Evolutionary conservation across 2,113 vertebrate species (phyloP), one percentile per base, ranked within the genome.

Genomic region (Dolichotis patagonum): DNA sequence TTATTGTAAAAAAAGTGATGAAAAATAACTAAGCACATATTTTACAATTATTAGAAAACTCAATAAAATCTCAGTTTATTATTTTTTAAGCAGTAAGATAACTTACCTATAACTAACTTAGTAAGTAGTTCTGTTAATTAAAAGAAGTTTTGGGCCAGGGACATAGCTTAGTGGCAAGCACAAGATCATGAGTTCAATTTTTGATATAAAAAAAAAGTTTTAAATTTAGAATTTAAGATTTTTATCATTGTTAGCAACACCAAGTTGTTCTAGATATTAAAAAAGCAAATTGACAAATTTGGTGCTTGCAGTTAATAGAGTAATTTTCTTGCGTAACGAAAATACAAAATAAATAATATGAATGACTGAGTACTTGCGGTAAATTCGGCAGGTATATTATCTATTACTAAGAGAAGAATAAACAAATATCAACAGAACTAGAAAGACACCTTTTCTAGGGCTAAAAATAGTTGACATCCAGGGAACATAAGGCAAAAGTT

Each of bases 231-330:
- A 93, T 87, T 89, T 12, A 69, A 82, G 49, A 86, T 75, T 62
- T 95, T 91, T 69, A 54, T 85, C 46, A 54, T 69, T 83, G 65
- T 26, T 16, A 91, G 19, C 0, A 43, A 87, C 75, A 78, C n/a
- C 73, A 97, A 75, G 43, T 90, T 94, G 26, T 58, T 80, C 30
- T 62, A 67, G 60, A 92, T 56, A 96, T 78, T 86, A 92, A 97
- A 97, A 94, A 80, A 63, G 58, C 46, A 54, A 88, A 87, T 7
- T 90, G 82, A 94, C 24, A 90, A 49, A 84, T 32, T 49, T 85
- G 58, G 38, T 78, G 35, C 10, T 46, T 97, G 62, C 52, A 77
- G n/a, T 88, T 88, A 91, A 90, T 58, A 90, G 43, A 32, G 90
- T 78, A 86, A 49, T 94, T 92, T 85, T 81, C 81, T 94, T 86